These are phyloP conservation scores for Trogon surrucura DNA, from an alignment of 2,113 vertebrate species.

Conservation along the genomic window DNA sequence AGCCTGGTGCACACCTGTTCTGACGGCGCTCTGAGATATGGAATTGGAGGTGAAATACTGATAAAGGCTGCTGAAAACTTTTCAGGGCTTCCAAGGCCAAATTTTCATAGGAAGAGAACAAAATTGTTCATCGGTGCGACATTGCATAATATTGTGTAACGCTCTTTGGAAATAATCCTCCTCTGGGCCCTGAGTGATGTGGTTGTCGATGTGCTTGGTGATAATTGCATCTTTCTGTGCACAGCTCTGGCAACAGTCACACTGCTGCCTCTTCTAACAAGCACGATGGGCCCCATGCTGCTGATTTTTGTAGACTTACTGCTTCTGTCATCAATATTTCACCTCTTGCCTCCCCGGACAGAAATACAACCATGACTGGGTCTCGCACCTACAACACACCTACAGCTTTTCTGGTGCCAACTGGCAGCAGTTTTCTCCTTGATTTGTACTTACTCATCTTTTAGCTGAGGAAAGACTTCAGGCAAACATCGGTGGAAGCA, in stretches of 20 bases:
- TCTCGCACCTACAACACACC: neutral
- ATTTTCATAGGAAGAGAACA: neutral
- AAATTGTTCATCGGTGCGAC: neutral
- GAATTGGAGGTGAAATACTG: neutral
- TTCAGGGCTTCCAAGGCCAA: neutral
- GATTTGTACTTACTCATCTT: neutral
- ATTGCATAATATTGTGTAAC: neutral
- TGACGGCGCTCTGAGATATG: neutral
- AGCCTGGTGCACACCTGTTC: neutral
- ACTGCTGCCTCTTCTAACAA: neutral
- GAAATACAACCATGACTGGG: neutral
- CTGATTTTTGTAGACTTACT: neutral
- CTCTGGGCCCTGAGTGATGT: neutral
- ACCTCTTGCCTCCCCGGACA: neutral
- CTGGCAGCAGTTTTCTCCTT: neutral
- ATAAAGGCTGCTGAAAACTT: neutral
- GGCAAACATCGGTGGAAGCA: neutral
- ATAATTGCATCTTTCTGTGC: neutral
- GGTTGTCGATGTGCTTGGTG: conserved; percentile 22
- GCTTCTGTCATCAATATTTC: neutral
- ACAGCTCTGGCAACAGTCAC: neutral
- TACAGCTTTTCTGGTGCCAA: neutral
- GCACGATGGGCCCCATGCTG: neutral
- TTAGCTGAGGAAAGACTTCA: neutral
- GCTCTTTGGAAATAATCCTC: neutral